Evolutionary conservation across 2,113 vertebrate genomes (phyloP).

Genomic region (Etheostoma cragini): DNA sequence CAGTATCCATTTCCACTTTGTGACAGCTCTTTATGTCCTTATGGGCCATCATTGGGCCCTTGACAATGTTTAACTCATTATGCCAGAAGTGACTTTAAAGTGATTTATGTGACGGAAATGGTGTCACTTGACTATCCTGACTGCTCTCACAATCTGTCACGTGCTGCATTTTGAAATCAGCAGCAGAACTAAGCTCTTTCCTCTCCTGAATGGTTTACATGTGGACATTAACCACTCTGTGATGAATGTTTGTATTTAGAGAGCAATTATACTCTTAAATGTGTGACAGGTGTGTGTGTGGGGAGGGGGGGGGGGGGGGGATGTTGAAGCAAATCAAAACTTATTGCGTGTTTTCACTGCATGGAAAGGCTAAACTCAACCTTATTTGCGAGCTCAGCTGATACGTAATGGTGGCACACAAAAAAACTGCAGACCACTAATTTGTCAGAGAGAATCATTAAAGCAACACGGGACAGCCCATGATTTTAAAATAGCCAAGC

Average conservation of each 20-base stretch:
- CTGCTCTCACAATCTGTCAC: conserved; percentile 30
- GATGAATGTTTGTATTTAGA: conserved; percentile 64
- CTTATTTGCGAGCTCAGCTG: too few relatives aligned
- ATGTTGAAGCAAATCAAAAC: too few relatives aligned
- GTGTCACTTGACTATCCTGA: conserved; percentile 42
- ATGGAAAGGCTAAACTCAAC: too few relatives aligned
- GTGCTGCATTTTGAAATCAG: conserved; percentile 21
- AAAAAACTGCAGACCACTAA: too few relatives aligned
- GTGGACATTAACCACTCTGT: conserved; percentile 7
- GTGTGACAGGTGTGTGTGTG: conserved; percentile 42
- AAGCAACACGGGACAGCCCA: too few relatives aligned
- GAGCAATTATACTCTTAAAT: conserved; percentile 68
- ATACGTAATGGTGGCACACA: too few relatives aligned
- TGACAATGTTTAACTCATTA: conserved; percentile 60
- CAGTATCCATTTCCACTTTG: conserved; percentile 54
- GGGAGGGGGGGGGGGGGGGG: too few relatives aligned
- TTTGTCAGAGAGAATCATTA: too few relatives aligned
- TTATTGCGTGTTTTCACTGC: too few relatives aligned
- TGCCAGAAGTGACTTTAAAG: conserved; percentile 38
- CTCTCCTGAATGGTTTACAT: conserved; percentile 1
- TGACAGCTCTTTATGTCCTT: conserved; percentile 35
- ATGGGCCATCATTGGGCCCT: conserved; percentile 41
- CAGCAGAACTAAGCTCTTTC: conserved; percentile 7
- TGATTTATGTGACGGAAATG: conserved; percentile 52
- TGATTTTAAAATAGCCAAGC: too few relatives aligned